Evolutionary conservation across 2,888 invertebrate genomes (phyloP), one percentile per base, ranked within the genome.

Genomic region (Noctua janthe): DNA sequence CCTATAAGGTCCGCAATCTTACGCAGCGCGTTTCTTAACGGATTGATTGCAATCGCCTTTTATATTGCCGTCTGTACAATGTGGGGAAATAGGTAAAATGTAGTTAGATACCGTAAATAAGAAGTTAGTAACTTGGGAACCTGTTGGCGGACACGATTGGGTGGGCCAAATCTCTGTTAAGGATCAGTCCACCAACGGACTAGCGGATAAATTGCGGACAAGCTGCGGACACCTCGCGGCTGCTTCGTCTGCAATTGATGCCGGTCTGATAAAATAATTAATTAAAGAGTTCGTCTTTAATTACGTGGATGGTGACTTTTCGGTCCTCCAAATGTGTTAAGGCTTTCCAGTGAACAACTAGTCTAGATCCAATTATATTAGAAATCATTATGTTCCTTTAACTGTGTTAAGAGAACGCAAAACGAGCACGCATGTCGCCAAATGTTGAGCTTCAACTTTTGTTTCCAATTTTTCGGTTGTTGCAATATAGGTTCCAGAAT

Each of bases 1-100:
- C 87, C 29, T 76, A 85, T 71, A 88, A 54, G 88, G 88, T 51
- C 70, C 20, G 71, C 78, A 89, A 85, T 88, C 87, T 82, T 89
- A 80, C 81, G 70, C 82, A 76, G 49, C 47, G 70, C 71, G 74
- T 39, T 79, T 72, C 76, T 43, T 17, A 39, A 23, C 66, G 70
- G 79, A 83, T 83, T 76, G 83, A 87, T 83, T 75, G 78, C 84
- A 49, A 74, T 87, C 67, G 23, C 35, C 76, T 85, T 85, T 74
- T 85, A 82, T 76, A 82, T 74, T 54, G 62, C 73, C 64, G 47
- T 39, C 47, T 59, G 13, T 39, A 75, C 39, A 59, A 77, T 62
- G 59, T 83, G 35, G 17, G 59, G 69, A 69, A 47, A 74, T 69
- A 66, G 39, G 56, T 74, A 62, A 81, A 76, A 74, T 54, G 35